These are phyloP conservation scores for Echeneis naucrates DNA, from an alignment of 2,797 vertebrate genomes.

Conservation along the genomic window DNA sequence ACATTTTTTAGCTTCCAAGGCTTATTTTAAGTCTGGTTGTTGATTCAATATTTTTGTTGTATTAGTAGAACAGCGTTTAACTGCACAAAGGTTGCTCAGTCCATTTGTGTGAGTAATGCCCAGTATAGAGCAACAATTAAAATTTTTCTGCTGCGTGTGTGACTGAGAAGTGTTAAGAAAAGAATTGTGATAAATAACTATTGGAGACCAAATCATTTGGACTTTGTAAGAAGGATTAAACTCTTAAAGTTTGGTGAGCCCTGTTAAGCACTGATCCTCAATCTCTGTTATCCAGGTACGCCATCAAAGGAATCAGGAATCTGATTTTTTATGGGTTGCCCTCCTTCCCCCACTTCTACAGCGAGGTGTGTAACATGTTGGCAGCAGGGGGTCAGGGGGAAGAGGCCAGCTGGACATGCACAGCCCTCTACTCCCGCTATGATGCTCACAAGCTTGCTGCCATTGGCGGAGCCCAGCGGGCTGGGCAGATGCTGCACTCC, in stretches of 20 bases:
- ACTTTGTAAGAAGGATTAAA: too few species aligned
- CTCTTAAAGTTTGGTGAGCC: neutral
- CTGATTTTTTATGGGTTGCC: conserved; percentile 96
- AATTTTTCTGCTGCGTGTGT: too few species aligned
- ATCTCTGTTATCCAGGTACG: conserved; percentile 82
- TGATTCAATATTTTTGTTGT: too few species aligned
- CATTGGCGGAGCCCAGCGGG: conserved; percentile 89
- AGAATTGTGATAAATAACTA: too few species aligned
- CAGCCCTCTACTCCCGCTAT: conserved; percentile 92
- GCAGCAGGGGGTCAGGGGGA: conserved; percentile 80
- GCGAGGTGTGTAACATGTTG: conserved; percentile 96
- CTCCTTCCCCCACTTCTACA: conserved; percentile 95
- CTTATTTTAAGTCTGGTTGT: too few species aligned
- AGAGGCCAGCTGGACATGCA: conserved; percentile 93
- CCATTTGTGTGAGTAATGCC: too few species aligned
- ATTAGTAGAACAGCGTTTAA: too few species aligned
- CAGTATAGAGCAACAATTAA: too few species aligned
- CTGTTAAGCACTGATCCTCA: conserved; percentile 1
- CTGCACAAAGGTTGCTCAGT: too few species aligned
- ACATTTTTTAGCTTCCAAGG: too few species aligned
- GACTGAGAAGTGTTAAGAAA: too few species aligned
- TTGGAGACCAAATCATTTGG: too few species aligned
- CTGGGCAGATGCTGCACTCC: conserved; percentile 93
- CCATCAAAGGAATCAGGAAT: conserved; percentile 92
- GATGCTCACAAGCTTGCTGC: conserved; percentile 91